Conservation (phyloP, 2,888 invertebrate species). For the Agapostemon virescens region DNA sequence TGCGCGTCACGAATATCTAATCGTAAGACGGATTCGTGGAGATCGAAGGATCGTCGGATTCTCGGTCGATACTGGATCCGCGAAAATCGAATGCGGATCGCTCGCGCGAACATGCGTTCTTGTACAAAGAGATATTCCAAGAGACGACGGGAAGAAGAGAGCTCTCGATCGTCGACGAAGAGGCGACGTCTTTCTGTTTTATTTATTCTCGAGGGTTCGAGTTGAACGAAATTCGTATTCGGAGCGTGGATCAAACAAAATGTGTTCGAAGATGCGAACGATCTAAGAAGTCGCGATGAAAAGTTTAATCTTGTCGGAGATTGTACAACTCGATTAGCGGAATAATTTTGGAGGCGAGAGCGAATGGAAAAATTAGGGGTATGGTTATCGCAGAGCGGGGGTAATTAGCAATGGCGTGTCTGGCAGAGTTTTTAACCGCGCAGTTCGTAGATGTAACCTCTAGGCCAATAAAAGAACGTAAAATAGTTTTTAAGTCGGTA, state of each 20-base stretch:
- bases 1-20: neutral
- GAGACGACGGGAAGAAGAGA: constrained; percentile 1
- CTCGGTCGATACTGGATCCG: neutral
- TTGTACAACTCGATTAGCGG: constrained; percentile 53
- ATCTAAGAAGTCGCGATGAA: neutral
- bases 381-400: constrained; percentile 25
- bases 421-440: constrained; percentile 60
- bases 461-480: constrained; percentile 65
- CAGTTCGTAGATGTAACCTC: constrained; percentile 64
- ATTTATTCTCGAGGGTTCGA: constrained; percentile 16
- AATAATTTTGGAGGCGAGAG: constrained; percentile 44
- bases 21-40: constrained; percentile 1
- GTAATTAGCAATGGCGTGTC: constrained; percentile 34
- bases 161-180: neutral
- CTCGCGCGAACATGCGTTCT: constrained; percentile 15
- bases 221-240: constrained; percentile 38
- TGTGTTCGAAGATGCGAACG: constrained; percentile 26
- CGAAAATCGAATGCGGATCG: neutral
- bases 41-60: neutral
- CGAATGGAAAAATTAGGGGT: neutral
- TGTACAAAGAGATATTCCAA: constrained; percentile 16
- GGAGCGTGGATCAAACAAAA: constrained; percentile 4
- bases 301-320: neutral
- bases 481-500: constrained; percentile 78
- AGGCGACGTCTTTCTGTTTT: constrained; percentile 12